Conservation (phyloP, 2,888 invertebrate species). For the Sepiola atlantica region DNA sequence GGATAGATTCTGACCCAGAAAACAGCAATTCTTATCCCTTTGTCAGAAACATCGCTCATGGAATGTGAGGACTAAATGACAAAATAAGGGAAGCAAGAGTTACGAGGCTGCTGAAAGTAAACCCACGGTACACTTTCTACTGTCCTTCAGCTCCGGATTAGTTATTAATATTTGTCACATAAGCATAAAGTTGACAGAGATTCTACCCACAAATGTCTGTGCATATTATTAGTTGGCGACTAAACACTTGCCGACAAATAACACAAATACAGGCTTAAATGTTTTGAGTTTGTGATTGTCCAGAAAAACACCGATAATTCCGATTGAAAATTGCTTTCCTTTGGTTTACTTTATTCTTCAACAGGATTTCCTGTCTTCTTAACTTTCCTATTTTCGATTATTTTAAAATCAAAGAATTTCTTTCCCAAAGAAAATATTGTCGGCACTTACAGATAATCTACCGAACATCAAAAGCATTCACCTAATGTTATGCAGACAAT, state of each 20-base stretch:
- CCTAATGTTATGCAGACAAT: background rate
- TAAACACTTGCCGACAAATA: background rate
- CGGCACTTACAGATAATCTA: background rate
- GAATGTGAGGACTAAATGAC: no score
- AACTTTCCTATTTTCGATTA: background rate
- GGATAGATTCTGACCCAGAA: no score
- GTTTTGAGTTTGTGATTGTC: background rate
- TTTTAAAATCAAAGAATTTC: background rate
- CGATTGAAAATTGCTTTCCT: background rate
- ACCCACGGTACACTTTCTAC: no score
- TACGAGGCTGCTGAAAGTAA: no score
- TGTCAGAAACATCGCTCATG: no score
- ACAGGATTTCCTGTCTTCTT: background rate
- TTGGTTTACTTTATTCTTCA: background rate
- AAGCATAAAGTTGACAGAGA: no score
- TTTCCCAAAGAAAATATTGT: background rate
- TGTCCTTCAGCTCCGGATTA: no score
- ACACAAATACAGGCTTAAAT: background rate
- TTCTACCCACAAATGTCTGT: background rate
- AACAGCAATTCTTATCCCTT: no score
- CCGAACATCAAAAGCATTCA: background rate
- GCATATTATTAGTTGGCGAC: no score
- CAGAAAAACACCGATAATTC: background rate
- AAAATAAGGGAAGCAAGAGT: no score
- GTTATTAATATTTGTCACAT: no score